phyloP scores from a whole-genome alignment of 2,113 vertebrate species.

The Mixornis gularis region DNA sequence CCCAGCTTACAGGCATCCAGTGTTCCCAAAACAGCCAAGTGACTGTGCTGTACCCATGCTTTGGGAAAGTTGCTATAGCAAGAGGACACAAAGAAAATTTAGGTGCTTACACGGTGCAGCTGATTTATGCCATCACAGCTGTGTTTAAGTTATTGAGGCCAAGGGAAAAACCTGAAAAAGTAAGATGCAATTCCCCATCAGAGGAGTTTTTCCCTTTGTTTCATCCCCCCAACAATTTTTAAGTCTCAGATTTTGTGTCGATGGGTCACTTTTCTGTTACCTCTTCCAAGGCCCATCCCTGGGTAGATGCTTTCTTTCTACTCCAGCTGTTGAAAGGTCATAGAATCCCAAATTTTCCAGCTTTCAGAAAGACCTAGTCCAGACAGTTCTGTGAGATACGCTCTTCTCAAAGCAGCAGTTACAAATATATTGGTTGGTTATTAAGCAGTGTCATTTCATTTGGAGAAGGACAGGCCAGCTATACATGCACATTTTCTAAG shows the following conservation, averaged over 20 bases:
- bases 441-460: not conserved
- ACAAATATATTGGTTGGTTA: not conserved
- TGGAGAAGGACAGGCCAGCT: not conserved
- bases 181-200: not conserved
- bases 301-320: not conserved
- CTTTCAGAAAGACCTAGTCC: not conserved
- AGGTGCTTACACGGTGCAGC: not conserved
- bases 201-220: not conserved
- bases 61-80: conserved; percentile 1
- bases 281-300: not conserved
- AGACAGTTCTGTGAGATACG: not conserved
- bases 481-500: not conserved
- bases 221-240: not conserved
- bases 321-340: not conserved
- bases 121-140: not conserved
- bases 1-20: not conserved
- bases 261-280: not conserved
- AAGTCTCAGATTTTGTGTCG: not conserved
- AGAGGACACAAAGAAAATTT: not conserved
- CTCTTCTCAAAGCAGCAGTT: not conserved
- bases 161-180: not conserved
- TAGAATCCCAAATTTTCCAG: not conserved
- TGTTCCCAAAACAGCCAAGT: not conserved
- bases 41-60: not conserved
- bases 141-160: not conserved